These are phyloP conservation scores for Teleogryllus oceanicus DNA, from an alignment of 2,888 invertebrate genomes.

Conservation along the genomic window DNA sequence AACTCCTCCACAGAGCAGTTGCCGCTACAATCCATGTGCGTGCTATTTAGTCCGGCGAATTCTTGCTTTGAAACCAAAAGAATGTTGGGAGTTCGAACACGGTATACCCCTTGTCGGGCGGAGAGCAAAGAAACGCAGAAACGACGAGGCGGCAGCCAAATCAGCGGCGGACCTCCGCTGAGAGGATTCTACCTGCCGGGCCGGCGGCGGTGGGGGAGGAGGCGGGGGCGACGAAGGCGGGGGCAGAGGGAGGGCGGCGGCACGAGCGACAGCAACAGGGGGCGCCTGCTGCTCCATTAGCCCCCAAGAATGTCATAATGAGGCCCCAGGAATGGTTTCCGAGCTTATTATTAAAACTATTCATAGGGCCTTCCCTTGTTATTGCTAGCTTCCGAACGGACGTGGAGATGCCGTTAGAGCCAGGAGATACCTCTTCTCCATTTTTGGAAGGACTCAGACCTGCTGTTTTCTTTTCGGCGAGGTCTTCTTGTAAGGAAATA, in stretches of 20 bases:
- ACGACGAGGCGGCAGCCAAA: not conserved
- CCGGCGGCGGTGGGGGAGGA: not conserved
- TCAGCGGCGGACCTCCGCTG: not conserved
- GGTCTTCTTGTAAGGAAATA: too few relatives aligned
- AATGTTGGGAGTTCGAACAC: too few relatives aligned
- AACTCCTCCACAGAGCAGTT: too few relatives aligned
- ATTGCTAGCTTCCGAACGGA: not conserved
- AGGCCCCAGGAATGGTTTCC: not conserved
- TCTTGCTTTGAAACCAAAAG: too few relatives aligned
- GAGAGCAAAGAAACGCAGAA: not conserved
- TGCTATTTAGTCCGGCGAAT: too few relatives aligned
- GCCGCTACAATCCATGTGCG: too few relatives aligned
- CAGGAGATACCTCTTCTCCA: not conserved
- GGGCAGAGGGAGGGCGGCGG: too few relatives aligned
- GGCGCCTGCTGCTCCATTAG: not conserved
- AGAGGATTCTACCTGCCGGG: not conserved
- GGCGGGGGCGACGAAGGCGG: not conserved
- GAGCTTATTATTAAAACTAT: constrained; percentile 9
- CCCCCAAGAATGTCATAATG: not conserved
- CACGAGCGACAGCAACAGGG: too few relatives aligned
- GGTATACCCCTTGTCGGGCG: too few relatives aligned
- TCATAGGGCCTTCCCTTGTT: not conserved
- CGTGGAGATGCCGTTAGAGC: not conserved
- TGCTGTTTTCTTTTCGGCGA: too few relatives aligned
- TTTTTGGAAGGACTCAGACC: too few relatives aligned